Conservation (phyloP, 35 echinoderm and acorn worm species). For the Apostichopus japonicus region DNA sequence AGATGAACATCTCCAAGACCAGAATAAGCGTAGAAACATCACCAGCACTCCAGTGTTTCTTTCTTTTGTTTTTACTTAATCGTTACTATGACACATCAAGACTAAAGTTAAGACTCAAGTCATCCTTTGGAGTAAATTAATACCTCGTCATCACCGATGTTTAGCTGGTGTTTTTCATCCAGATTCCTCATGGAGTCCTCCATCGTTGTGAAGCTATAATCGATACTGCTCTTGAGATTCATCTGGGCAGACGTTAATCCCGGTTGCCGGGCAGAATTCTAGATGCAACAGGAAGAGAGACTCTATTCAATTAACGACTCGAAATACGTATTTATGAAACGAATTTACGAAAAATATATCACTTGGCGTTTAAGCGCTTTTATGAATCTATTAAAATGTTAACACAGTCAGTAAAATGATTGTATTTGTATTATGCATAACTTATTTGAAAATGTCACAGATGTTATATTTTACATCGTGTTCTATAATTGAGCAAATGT, state of each 20-base stretch:
- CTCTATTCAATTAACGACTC: not conserved
- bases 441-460: too few species aligned
- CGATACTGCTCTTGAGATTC: slow-evolving; percentile 76
- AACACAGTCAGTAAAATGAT: not conserved
- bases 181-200: slow-evolving; percentile 70
- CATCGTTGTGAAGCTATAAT: slow-evolving; percentile 75
- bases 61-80: not conserved
- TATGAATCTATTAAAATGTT: not conserved
- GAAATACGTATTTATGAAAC: not conserved
- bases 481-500: too few species aligned
- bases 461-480: too few species aligned
- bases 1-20: too few species aligned
- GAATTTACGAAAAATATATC: not conserved
- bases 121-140: not conserved
- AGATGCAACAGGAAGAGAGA: not conserved
- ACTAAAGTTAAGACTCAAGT: not conserved
- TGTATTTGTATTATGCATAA: not conserved
- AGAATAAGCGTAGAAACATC: too few species aligned
- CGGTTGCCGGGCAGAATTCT: slow-evolving; percentile 80
- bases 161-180: slow-evolving; percentile 53
- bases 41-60: too few species aligned
- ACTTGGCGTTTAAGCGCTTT: too few species aligned
- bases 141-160: slow-evolving; percentile 64
- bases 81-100: not conserved
- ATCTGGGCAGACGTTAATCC: slow-evolving; percentile 88